Evolutionary conservation across 2,113 vertebrate genomes (phyloP).

Genomic region (Archilochus colubris): DNA sequence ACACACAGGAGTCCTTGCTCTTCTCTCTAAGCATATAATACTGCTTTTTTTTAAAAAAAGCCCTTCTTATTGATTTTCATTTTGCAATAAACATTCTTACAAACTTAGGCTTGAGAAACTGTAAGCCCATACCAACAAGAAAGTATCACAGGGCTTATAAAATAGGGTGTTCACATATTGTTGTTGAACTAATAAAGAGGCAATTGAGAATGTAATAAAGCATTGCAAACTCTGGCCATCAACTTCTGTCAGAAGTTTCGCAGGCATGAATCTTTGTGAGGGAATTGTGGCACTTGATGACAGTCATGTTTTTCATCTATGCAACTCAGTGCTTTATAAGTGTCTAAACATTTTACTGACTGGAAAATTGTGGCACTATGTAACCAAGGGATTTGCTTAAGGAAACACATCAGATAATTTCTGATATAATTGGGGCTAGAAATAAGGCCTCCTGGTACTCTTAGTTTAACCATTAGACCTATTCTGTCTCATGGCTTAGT

Average conservation of each 20-base stretch:
- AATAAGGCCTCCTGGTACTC: slow-evolving; percentile 23
- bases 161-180: neutral
- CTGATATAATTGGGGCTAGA: slow-evolving; percentile 56
- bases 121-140: slow-evolving; percentile 22
- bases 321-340: neutral
- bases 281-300: neutral
- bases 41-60: neutral
- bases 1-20: neutral
- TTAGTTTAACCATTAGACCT: slow-evolving; percentile 13
- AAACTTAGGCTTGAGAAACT: slow-evolving; percentile 48
- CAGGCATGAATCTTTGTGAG: neutral
- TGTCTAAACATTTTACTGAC: slow-evolving; percentile 14
- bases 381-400: slow-evolving; percentile 41
- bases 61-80: slow-evolving; percentile 55
- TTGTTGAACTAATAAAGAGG: slow-evolving; percentile 19
- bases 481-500: neutral
- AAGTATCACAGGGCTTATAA: neutral
- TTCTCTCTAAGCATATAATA: slow-evolving; percentile 22
- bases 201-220: slow-evolving; percentile 6
- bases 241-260: neutral
- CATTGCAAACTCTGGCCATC: neutral
- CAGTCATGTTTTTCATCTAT: neutral
- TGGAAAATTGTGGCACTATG: neutral
- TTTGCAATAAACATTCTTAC: slow-evolving; percentile 33
- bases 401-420: slow-evolving; percentile 26